Conservation (phyloP, 2,888 invertebrate species). For the Hemaris fuciformis region DNA sequence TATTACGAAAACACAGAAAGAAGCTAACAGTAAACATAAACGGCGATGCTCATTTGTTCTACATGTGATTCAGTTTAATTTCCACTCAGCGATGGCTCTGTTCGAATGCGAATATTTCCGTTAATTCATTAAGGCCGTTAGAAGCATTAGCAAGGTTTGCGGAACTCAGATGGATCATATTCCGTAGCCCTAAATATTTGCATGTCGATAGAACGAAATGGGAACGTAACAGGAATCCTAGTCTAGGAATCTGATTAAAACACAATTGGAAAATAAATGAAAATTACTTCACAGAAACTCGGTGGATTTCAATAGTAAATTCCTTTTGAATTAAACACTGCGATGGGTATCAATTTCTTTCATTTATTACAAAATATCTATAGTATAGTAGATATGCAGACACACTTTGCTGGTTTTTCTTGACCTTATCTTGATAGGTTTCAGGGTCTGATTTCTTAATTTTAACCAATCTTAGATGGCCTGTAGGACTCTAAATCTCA, state of each 20-base stretch:
- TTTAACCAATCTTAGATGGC: too few relatives aligned
- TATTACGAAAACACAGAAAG: too few relatives aligned
- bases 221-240: slow-evolving; percentile 1
- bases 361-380: too few relatives aligned
- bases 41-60: too few relatives aligned
- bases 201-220: neutral
- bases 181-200: neutral
- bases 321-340: neutral
- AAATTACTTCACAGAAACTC: neutral
- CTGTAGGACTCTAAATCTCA: too few relatives aligned
- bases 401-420: too few relatives aligned
- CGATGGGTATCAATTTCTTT: neutral
- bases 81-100: neutral
- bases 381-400: too few relatives aligned
- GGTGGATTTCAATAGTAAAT: neutral
- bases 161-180: neutral
- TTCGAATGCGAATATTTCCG: neutral
- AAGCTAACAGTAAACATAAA: too few relatives aligned
- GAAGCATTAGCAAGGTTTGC: neutral
- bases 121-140: neutral
- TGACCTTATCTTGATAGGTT: too few relatives aligned
- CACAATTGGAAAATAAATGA: neutral
- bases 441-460: too few relatives aligned
- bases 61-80: neutral
- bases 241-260: slow-evolving; percentile 1